A percentile compares a stretch with the other conserved stretches of the same genome.
These are phyloP conservation scores for Petrocephalus zakoni DNA, from an alignment of 2,113 vertebrate species.

Conservation along the genomic window DNA sequence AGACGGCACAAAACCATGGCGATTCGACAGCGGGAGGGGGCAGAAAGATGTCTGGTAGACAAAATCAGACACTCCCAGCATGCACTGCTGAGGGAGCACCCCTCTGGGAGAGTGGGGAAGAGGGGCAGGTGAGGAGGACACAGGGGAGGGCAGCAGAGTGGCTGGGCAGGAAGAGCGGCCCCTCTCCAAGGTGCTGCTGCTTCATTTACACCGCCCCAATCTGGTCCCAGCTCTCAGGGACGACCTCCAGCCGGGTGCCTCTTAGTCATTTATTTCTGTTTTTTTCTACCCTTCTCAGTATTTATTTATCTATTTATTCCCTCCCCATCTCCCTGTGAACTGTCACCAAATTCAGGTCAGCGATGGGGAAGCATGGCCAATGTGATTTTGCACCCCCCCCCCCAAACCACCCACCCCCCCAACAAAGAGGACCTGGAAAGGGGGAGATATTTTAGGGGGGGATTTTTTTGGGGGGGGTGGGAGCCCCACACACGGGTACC, in stretches of 20 bases:
- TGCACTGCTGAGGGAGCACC: background rate
- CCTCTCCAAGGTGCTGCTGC: background rate
- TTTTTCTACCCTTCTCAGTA: background rate
- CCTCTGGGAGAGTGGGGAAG: constrained; percentile 4
- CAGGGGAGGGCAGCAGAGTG: background rate
- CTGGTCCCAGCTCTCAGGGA: background rate
- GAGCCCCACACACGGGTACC: too few relatives aligned
- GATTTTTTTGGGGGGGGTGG: constrained; percentile 23
- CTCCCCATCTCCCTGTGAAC: constrained; percentile 25
- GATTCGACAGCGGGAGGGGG: background rate
- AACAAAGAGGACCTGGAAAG: constrained; percentile 54
- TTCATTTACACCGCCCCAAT: background rate
- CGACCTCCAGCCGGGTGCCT: constrained; percentile 1
- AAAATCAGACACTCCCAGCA: constrained; percentile 14
- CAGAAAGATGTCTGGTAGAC: background rate
- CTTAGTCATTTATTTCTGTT: constrained; percentile 19
- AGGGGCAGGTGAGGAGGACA: background rate
- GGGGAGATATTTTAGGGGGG: constrained; percentile 47
- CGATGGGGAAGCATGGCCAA: constrained; percentile 51
- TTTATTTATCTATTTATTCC: constrained; percentile 11
- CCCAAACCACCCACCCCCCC: constrained; percentile 35
- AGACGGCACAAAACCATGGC: background rate
- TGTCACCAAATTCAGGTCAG: constrained; percentile 59
- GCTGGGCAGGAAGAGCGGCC: background rate
- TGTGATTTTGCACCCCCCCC: constrained; percentile 46